Evolutionary conservation across 2,113 vertebrate genomes (phyloP).

Genomic region (Tinamus guttatus): DNA sequence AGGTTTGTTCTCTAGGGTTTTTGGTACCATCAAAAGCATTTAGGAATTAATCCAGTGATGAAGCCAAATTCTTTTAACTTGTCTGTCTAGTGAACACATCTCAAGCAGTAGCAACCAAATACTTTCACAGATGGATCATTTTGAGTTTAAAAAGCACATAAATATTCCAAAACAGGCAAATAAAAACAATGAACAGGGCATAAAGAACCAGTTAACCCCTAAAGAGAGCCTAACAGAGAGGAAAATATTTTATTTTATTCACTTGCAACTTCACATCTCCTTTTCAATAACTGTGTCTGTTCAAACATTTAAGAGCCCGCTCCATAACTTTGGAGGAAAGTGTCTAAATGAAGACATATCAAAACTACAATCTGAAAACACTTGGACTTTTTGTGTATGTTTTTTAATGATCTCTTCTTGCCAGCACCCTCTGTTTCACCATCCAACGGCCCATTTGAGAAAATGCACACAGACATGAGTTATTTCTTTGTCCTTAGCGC

Average conservation of each 20-base stretch:
- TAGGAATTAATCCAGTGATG: neutral
- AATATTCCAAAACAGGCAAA: neutral
- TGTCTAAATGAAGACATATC: neutral
- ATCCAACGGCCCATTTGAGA: neutral
- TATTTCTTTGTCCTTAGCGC: neutral
- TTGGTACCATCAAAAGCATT: slow-evolving; percentile 25
- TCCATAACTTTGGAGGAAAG: neutral
- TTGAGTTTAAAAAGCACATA: neutral
- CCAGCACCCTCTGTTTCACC: neutral
- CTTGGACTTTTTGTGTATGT: neutral
- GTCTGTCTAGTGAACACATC: neutral
- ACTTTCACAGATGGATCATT: neutral
- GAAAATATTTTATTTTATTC: neutral
- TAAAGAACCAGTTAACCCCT: neutral
- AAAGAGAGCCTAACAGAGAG: neutral
- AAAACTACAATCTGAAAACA: neutral
- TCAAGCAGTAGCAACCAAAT: neutral
- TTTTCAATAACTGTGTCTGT: neutral
- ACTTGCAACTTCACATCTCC: neutral
- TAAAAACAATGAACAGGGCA: neutral
- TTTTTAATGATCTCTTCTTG: neutral
- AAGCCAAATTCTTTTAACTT: neutral
- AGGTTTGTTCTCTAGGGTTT: slow-evolving; percentile 3
- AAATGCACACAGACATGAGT: neutral
- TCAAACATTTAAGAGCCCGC: neutral